A percentile compares a stretch with the other conserved stretches of the same genome.
phyloP scores from a whole-genome alignment of 1,140 invertebrate species.

The Papilio dardanus region DNA sequence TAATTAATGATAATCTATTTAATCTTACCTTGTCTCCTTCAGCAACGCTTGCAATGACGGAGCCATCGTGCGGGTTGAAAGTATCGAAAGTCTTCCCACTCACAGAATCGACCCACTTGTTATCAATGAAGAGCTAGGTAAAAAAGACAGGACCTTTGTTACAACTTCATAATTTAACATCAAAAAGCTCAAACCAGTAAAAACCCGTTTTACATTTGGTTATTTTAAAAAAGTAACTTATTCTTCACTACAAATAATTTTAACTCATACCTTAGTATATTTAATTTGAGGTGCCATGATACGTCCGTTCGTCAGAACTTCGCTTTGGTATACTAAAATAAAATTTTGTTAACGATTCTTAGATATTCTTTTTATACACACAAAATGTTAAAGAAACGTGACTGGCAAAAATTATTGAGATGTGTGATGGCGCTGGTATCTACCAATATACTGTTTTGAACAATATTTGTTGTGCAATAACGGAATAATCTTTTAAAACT shows the following conservation, averaged over 20 bases:
- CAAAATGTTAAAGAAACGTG: not conserved
- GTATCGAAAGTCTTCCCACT: slow-evolving; percentile 87
- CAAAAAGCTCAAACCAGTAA: no score
- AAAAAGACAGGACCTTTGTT: slow-evolving; percentile 14
- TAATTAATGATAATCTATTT: not conserved
- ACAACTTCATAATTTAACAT: no score
- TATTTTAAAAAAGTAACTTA: not conserved
- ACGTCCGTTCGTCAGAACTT: not conserved
- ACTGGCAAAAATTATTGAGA: not conserved
- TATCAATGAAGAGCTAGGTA: slow-evolving; percentile 94
- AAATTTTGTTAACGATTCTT: not conserved
- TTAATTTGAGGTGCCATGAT: slow-evolving; percentile 43
- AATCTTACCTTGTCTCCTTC: slow-evolving; percentile 88
- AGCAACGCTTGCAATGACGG: slow-evolving; percentile 89
- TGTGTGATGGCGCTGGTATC: not conserved
- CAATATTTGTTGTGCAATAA: not conserved
- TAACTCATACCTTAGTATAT: slow-evolving; percentile 43
- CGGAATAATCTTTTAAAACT: not conserved
- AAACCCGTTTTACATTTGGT: no score
- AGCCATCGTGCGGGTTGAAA: slow-evolving; percentile 90
- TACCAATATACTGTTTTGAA: not conserved
- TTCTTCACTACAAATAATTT: no score
- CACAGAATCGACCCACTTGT: slow-evolving; percentile 91
- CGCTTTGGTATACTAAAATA: not conserved
- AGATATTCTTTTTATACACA: not conserved